These are phyloP conservation scores for Lycaon pictus DNA, from an alignment of 2,113 vertebrate species.

Conservation along the genomic window DNA sequence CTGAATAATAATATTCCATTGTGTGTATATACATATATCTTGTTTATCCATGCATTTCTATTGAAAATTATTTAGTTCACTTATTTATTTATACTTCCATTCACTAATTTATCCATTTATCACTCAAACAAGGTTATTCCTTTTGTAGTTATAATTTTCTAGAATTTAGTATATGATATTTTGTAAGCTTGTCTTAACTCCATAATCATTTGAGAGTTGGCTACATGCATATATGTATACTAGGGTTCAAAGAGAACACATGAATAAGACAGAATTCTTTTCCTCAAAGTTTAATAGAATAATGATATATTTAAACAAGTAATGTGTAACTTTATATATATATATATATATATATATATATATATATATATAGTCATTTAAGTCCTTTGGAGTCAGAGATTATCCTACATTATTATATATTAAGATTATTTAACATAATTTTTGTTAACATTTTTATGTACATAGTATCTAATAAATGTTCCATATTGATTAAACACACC, in stretches of 20 bases:
- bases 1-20: neutral
- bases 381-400: neutral
- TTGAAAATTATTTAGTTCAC: neutral
- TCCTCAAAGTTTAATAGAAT: neutral
- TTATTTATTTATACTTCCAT: neutral
- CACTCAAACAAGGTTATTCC: neutral
- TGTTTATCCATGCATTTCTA: neutral
- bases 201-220: neutral
- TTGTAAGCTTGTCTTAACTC: conserved; percentile 30
- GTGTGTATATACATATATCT: neutral
- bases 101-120: neutral
- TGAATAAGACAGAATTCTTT: neutral
- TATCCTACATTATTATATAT: neutral
- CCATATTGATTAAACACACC: neutral
- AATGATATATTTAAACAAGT: conserved; percentile 39
- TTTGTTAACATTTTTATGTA: neutral
- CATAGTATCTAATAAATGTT: conserved; percentile 17
- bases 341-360: neutral
- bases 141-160: conserved; percentile 8
- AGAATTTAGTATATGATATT: neutral
- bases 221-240: neutral
- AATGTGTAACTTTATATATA: neutral
- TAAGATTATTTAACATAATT: neutral
- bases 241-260: neutral
- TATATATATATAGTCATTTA: neutral